These are phyloP conservation scores for Athalia cordata DNA, from an alignment of 2,888 invertebrate genomes.

Conservation along the genomic window DNA sequence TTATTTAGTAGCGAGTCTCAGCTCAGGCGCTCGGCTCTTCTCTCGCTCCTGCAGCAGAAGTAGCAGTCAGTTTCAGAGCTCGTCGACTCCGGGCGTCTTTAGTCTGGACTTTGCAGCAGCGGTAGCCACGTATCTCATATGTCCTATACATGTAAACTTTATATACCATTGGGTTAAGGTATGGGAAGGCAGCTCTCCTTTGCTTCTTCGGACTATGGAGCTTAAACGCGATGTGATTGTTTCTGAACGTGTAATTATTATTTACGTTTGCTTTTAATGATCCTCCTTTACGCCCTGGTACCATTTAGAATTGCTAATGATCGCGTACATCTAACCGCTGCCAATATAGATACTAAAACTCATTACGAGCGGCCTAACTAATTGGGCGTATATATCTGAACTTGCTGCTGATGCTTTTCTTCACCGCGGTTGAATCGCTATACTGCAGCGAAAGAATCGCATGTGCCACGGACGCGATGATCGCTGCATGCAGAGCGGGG, in stretches of 20 bases:
- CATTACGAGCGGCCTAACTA: slow-evolving; percentile 54
- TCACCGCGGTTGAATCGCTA: no score
- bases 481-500: background rate
- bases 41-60: slow-evolving; percentile 55
- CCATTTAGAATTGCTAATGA: slow-evolving; percentile 66
- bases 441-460: no score
- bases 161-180: background rate
- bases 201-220: slow-evolving; percentile 35
- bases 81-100: slow-evolving; percentile 12
- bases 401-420: background rate
- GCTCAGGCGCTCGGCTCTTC: slow-evolving; percentile 29
- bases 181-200: background rate
- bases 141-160: no score
- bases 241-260: slow-evolving; percentile 64
- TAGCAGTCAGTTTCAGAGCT: slow-evolving; percentile 8
- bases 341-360: slow-evolving; percentile 62
- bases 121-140: background rate
- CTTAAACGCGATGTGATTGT: slow-evolving; percentile 53
- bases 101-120: slow-evolving; percentile 9
- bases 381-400: slow-evolving; percentile 47
- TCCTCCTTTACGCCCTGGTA: slow-evolving; percentile 51
- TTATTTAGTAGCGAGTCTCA: slow-evolving; percentile 61
- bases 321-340: slow-evolving; percentile 51
- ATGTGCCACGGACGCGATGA: no score
- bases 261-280: slow-evolving; percentile 62